Evolutionary conservation across 2,113 vertebrate genomes (phyloP).

Genomic region (Malurus elegans): DNA sequence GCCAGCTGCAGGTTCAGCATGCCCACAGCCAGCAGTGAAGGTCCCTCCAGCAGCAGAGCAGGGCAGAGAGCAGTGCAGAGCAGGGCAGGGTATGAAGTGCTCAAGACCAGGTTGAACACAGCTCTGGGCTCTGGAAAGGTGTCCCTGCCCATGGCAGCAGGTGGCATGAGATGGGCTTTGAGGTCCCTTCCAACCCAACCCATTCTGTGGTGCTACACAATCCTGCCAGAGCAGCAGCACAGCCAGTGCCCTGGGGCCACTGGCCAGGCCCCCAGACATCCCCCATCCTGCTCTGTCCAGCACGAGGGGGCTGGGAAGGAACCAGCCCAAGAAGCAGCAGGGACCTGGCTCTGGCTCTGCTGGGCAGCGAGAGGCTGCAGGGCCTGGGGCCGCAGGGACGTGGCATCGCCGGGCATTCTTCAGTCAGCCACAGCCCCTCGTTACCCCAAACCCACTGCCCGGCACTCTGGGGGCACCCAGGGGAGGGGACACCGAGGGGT

Average conservation of each 20-base stretch:
- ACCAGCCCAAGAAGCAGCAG: neutral
- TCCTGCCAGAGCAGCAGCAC: neutral
- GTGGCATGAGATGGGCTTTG: neutral
- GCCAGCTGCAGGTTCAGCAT: neutral
- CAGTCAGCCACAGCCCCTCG: neutral
- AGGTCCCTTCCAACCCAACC: neutral
- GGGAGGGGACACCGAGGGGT: neutral
- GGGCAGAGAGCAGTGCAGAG: too few relatives aligned
- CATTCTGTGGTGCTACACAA: neutral
- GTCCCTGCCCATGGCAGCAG: neutral
- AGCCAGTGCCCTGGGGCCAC: rapidly evolving
- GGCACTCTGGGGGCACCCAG: neutral
- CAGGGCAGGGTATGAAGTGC: neutral
- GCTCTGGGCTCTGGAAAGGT: neutral
- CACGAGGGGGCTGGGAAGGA: neutral
- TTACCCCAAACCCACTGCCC: neutral
- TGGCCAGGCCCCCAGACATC: neutral
- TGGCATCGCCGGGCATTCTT: neutral
- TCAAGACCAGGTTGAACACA: rapidly evolving
- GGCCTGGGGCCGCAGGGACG: neutral
- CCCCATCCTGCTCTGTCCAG: neutral
- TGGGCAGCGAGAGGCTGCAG: neutral
- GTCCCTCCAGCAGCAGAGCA: neutral
- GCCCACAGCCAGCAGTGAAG: neutral
- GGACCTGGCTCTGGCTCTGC: neutral